Percentiles rank a stretch among this genome's conserved stretches.
Evolutionary conservation across 2,797 vertebrate species (phyloP).

Genomic region (Sebastes oblongus): DNA sequence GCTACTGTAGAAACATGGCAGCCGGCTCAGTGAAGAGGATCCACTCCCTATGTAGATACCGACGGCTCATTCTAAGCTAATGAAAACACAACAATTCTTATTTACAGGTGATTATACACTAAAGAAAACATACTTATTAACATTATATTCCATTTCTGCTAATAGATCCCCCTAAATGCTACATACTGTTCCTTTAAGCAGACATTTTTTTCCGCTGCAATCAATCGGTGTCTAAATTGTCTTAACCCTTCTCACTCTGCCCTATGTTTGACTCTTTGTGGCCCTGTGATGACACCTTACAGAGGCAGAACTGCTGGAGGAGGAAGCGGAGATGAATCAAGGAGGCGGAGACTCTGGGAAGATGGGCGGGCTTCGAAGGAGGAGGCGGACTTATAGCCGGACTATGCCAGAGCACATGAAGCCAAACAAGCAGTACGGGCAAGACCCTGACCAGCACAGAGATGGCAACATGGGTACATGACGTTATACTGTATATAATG

Average conservation of each 20-base stretch:
- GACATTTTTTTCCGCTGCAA: neutral
- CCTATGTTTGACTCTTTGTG: neutral
- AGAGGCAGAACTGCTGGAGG: slow-evolving; percentile 91
- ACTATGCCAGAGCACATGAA: slow-evolving; percentile 84
- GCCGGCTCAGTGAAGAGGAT: too few relatives aligned
- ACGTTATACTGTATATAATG: neutral
- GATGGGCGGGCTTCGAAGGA: slow-evolving; percentile 82
- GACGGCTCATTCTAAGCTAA: too few relatives aligned
- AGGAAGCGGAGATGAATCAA: slow-evolving; percentile 88
- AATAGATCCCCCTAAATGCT: too few relatives aligned
- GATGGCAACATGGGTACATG: slow-evolving; percentile 69
- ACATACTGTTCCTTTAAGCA: neutral
- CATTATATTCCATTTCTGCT: too few relatives aligned
- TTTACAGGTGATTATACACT: too few relatives aligned
- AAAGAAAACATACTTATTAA: too few relatives aligned
- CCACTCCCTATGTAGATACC: too few relatives aligned
- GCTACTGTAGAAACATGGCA: too few relatives aligned
- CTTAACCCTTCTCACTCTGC: neutral
- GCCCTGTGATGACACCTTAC: neutral
- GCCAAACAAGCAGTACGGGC: slow-evolving; percentile 77
- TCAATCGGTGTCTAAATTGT: neutral
- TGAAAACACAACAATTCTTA: too few relatives aligned
- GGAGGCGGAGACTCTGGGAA: slow-evolving; percentile 86
- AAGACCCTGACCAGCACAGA: slow-evolving; percentile 73
- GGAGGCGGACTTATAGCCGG: slow-evolving; percentile 87